phyloP scores from a whole-genome alignment of 2,888 invertebrate species.

The Ophion ventricosus region DNA sequence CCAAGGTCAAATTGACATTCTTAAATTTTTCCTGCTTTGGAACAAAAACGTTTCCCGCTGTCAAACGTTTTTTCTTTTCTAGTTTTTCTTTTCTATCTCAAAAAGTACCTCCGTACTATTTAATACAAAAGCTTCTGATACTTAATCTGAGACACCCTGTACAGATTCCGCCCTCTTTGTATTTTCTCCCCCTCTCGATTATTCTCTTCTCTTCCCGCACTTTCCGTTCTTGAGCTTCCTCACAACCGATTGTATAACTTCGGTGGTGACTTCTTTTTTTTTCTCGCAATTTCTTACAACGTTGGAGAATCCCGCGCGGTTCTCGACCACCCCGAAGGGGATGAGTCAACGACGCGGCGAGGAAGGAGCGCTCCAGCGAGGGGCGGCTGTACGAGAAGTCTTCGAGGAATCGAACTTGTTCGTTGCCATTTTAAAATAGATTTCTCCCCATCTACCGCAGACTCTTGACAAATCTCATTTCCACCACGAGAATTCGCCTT shows the following conservation, averaged over 20 bases:
- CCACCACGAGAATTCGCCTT: background rate
- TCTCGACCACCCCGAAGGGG: background rate
- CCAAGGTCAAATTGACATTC: background rate
- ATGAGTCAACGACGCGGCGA: conserved; percentile 41
- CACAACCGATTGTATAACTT: conserved; percentile 56
- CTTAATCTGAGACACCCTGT: background rate
- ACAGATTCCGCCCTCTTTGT: background rate
- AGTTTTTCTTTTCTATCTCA: too few relatives aligned
- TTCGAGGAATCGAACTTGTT: conserved; percentile 56
- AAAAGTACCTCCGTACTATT: background rate
- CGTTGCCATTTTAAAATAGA: conserved; percentile 50
- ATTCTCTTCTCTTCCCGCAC: conserved; percentile 3
- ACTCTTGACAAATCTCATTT: conserved; percentile 26
- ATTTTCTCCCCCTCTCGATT: background rate
- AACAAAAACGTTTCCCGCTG: background rate
- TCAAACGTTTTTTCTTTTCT: too few relatives aligned
- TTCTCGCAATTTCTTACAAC: conserved; percentile 25
- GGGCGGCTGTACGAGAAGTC: background rate
- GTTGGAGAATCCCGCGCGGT: conserved; percentile 5
- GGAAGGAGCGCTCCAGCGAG: background rate
- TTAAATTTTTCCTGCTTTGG: background rate
- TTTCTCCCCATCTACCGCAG: conserved; percentile 22
- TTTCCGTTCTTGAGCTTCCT: conserved; percentile 31
- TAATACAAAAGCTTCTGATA: background rate
- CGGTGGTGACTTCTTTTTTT: conserved; percentile 36